A percentile compares a stretch with the other conserved stretches of the same genome.
Conservation (phyloP, 2,113 vertebrate genomes). For the Zosterops pallidus region DNA sequence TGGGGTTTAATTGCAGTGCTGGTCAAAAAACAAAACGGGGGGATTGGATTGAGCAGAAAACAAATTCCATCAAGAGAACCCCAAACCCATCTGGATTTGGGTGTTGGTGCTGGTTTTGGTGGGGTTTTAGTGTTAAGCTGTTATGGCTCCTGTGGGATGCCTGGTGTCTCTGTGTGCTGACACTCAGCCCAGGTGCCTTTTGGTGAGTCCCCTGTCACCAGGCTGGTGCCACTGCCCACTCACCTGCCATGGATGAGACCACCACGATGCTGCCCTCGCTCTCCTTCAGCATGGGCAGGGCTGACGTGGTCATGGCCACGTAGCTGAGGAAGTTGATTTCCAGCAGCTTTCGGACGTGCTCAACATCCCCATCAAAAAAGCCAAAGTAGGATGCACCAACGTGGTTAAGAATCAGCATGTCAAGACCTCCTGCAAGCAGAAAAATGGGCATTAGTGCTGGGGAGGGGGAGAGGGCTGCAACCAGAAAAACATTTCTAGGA, state of each 20-base stretch:
- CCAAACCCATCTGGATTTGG: background rate
- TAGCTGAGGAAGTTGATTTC: slow-evolving; percentile 80
- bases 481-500: background rate
- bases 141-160: background rate
- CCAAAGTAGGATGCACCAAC: background rate
- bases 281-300: slow-evolving; percentile 77
- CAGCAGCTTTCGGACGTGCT: slow-evolving; percentile 46
- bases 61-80: background rate
- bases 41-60: background rate
- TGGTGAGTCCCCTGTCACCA: rapidly evolving
- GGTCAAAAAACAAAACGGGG: background rate
- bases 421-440: slow-evolving; percentile 71
- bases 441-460: background rate
- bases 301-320: slow-evolving; percentile 53
- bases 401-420: slow-evolving; percentile 82
- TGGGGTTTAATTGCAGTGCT: background rate
- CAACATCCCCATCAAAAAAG: slow-evolving; percentile 46
- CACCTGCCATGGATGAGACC: slow-evolving; percentile 78
- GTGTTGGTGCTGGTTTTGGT: background rate
- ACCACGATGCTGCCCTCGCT: slow-evolving; percentile 74
- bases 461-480: background rate
- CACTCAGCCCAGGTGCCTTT: background rate
- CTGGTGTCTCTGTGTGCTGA: background rate
- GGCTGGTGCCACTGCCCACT: background rate
- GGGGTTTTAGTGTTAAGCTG: background rate